Conservation (phyloP, 2,797 vertebrate species). For the Lemur catta region DNA sequence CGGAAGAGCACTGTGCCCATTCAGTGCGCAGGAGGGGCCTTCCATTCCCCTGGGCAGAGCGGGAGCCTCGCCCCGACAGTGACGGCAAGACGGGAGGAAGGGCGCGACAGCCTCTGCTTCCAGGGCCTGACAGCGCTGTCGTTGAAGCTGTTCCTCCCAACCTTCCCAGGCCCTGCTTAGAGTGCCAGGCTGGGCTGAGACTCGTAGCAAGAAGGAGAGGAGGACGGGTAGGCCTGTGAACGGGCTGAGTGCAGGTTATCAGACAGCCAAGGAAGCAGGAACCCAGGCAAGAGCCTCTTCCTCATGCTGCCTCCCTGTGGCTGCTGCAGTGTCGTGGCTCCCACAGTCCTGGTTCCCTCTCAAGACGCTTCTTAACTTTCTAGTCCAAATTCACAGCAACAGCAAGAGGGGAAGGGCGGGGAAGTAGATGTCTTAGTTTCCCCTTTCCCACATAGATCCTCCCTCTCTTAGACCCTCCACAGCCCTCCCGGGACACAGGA, state of each 20-base stretch:
- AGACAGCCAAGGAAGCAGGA: fast-evolving
- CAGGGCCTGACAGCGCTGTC: fast-evolving
- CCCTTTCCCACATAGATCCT: fast-evolving
- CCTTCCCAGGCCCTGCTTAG: neutral
- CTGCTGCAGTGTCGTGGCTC: fast-evolving
- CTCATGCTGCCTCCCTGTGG: neutral
- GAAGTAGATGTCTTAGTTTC: fast-evolving
- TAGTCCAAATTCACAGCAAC: neutral
- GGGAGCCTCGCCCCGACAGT: fast-evolving
- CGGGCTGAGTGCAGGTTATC: fast-evolving
- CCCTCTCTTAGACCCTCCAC: neutral
- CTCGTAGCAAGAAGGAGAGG: neutral
- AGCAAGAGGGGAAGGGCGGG: neutral
- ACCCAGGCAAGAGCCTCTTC: fast-evolving
- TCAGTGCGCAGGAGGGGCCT: neutral
- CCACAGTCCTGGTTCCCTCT: too few relatives aligned
- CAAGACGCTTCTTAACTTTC: neutral
- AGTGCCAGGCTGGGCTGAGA: fast-evolving
- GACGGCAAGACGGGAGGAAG: neutral
- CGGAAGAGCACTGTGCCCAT: neutral
- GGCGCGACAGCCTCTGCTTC: too few relatives aligned
- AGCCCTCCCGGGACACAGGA: neutral
- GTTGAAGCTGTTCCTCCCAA: neutral
- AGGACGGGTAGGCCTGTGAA: fast-evolving
- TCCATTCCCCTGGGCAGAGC: fast-evolving